Conservation (phyloP, 1,140 invertebrate species). For the Drosophila tsacasi region DNA sequence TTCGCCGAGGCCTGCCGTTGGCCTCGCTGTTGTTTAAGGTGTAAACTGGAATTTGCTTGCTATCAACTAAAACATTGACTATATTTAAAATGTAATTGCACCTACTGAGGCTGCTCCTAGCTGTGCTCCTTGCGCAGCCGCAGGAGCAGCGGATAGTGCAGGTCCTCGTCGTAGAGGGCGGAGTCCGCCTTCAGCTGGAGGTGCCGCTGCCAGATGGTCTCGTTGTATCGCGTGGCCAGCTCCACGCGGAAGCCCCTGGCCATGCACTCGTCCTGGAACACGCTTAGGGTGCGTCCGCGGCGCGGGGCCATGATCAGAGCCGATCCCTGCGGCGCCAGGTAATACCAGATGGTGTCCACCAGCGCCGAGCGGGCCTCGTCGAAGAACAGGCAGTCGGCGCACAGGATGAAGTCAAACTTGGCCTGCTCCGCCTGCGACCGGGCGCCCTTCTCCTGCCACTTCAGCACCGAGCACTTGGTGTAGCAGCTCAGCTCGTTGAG, state of each 20-base stretch:
- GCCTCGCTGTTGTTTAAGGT: conserved; percentile 59
- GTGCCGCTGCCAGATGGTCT: conserved; percentile 89
- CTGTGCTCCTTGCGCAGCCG: conserved; percentile 86
- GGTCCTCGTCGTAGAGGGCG: conserved; percentile 89
- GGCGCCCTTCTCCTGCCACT: conserved; percentile 85
- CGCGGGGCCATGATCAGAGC: conserved; percentile 92
- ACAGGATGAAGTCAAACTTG: conserved; percentile 90
- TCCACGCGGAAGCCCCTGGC: conserved; percentile 87
- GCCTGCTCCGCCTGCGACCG: conserved; percentile 57
- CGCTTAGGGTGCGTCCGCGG: conserved; percentile 90
- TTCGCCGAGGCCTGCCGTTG: conserved; percentile 14
- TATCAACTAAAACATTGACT: conserved; percentile 79
- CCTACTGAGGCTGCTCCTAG: conserved; percentile 55
- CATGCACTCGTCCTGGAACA: conserved; percentile 88
- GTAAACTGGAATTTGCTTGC: conserved; percentile 80
- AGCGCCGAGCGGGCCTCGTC: conserved; percentile 91
- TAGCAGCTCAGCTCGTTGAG: conserved; percentile 87
- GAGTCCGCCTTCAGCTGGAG: conserved; percentile 86
- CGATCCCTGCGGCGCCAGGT: conserved; percentile 88
- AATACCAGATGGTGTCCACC: conserved; percentile 89
- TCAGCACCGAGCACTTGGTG: conserved; percentile 85
- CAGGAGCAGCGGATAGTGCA: conserved; percentile 89
- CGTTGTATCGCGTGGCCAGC: conserved; percentile 88
- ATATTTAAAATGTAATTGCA: conserved; percentile 54
- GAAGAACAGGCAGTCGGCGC: conserved; percentile 94